A percentile compares a stretch with the other conserved stretches of the same genome.
Conservation (phyloP, 2,797 vertebrate species). For the Artibeus jamaicensis region DNA sequence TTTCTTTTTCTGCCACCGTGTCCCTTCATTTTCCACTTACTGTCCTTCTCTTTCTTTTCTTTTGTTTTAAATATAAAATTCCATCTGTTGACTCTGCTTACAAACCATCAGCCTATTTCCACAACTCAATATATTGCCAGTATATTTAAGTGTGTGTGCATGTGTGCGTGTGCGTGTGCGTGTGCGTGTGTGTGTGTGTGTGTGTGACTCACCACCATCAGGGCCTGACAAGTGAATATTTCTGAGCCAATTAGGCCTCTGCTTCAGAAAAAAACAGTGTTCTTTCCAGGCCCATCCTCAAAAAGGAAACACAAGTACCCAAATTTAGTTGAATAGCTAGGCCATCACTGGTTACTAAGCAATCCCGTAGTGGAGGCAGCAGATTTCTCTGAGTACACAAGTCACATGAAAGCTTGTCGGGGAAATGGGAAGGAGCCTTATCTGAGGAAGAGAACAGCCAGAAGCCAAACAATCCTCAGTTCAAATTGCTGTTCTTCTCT, state of each 20-base stretch:
- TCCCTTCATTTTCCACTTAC: not conserved
- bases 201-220: not conserved
- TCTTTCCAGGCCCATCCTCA: not conserved
- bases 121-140: not conserved
- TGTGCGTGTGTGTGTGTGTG: not conserved
- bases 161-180: too few species aligned
- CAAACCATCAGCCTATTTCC: slow-evolving; percentile 28
- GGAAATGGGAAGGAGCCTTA: too few species aligned
- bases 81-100: slow-evolving; percentile 36
- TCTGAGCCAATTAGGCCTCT: not conserved
- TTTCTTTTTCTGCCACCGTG: not conserved
- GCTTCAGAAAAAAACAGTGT: not conserved
- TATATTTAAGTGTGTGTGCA: not conserved
- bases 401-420: not conserved
- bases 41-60: not conserved
- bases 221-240: not conserved
- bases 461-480: not conserved
- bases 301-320: not conserved
- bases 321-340: not conserved
- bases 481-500: not conserved
- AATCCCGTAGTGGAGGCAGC: not conserved
- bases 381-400: not conserved
- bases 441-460: not conserved
- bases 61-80: slow-evolving; percentile 60
- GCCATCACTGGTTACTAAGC: not conserved